These are phyloP conservation scores for Pseudopipra pipra DNA, from an alignment of 2,113 vertebrate species.

Conservation along the genomic window DNA sequence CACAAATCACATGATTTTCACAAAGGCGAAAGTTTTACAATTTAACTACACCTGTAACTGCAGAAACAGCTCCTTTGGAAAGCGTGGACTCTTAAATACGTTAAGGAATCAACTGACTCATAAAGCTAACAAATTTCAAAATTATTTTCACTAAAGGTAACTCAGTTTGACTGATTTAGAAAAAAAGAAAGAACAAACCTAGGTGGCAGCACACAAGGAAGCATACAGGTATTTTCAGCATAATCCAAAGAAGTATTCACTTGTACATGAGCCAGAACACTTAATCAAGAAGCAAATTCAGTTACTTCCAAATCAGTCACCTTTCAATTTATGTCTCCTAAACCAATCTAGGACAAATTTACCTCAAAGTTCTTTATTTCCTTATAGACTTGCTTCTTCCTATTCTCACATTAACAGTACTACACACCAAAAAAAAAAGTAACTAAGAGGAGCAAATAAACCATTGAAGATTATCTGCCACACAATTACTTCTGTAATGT, in stretches of 20 bases:
- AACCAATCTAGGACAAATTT: not conserved
- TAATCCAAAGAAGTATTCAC: not conserved
- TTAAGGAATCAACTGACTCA: not conserved
- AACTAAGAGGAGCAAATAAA: not conserved
- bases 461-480: not conserved
- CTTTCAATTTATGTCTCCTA: not conserved
- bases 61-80: not conserved
- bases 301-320: not conserved
- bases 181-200: not conserved
- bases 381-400: not conserved
- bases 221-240: not conserved
- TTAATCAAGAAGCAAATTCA: not conserved
- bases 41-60: not conserved
- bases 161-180: not conserved
- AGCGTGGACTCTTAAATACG: not conserved
- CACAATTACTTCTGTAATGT: not conserved
- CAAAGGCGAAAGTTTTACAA: not conserved
- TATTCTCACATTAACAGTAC: not conserved
- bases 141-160: not conserved
- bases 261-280: not conserved
- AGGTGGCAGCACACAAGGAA: not conserved
- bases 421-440: not conserved
- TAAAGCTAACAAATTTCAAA: not conserved
- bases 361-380: not conserved
- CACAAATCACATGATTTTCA: not conserved